These are phyloP conservation scores for Hoplodrina ambigua DNA, from an alignment of 2,888 invertebrate species.

Conservation along the genomic window DNA sequence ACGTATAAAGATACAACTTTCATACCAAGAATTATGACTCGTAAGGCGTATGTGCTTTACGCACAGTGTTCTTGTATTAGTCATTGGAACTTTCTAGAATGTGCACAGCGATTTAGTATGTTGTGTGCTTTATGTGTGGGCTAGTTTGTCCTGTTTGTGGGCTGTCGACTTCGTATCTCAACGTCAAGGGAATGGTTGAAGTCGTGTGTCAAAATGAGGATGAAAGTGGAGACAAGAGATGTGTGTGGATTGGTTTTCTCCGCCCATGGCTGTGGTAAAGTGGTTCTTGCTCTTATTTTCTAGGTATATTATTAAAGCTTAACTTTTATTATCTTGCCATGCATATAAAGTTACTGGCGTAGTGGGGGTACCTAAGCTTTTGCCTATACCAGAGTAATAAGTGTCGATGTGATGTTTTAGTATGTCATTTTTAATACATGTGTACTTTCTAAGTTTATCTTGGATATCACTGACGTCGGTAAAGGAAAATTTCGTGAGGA, in stretches of 20 bases:
- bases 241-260: conserved; percentile 29
- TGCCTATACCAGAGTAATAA: too few species aligned
- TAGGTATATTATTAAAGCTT: background rate
- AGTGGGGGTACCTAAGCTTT: too few species aligned
- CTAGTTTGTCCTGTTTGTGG: conserved; percentile 34
- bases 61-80: conserved; percentile 46
- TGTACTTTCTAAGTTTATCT: too few species aligned
- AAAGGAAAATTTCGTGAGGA: too few species aligned
- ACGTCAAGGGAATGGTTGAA: conserved; percentile 28
- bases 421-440: too few species aligned
- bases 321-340: too few species aligned
- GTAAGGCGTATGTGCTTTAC: conserved; percentile 49
- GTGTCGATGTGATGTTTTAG: too few species aligned
- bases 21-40: conserved; percentile 57
- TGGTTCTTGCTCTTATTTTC: conserved; percentile 1
- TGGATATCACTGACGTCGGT: too few species aligned
- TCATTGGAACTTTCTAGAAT: conserved; percentile 60
- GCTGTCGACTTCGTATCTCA: conserved; percentile 29
- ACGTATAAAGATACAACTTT: conserved; percentile 63
- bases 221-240: conserved; percentile 33
- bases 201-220: conserved; percentile 34
- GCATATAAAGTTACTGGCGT: too few species aligned
- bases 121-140: conserved; percentile 43
- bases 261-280: background rate
- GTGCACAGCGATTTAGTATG: conserved; percentile 48